phyloP scores from a whole-genome alignment of 1,140 invertebrate genomes.

The Mamestra configurata region DNA sequence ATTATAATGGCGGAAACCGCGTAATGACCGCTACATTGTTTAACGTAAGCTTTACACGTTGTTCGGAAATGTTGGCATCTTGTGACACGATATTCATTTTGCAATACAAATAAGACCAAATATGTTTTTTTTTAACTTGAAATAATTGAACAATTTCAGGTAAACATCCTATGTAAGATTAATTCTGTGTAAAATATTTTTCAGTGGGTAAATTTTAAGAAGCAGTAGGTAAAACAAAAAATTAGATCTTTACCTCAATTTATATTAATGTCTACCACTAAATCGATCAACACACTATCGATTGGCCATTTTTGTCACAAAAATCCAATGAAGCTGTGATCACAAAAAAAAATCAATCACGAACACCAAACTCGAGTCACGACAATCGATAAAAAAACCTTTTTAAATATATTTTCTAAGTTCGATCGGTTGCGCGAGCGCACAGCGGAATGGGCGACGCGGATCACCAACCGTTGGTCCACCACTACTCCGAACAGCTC shows the following conservation, averaged over 20 bases:
- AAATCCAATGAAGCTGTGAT: conserved; percentile 31
- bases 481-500: conserved; percentile 59
- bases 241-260: conserved; percentile 16
- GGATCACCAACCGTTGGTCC: conserved; percentile 65
- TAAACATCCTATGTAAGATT: no score
- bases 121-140: no score
- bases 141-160: no score
- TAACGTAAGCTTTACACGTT: not conserved
- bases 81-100: no score
- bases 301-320: conserved; percentile 54
- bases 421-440: conserved; percentile 60
- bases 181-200: not conserved
- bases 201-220: not conserved
- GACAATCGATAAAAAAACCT: conserved; percentile 8
- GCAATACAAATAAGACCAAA: no score
- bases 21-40: conserved; percentile 59
- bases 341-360: conserved; percentile 13
- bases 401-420: conserved; percentile 14
- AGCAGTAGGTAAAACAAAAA: not conserved
- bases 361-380: conserved; percentile 17
- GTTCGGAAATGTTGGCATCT: not conserved
- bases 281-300: conserved; percentile 54
- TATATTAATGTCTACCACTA: not conserved
- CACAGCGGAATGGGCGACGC: conserved; percentile 62
- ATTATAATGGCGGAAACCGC: conserved; percentile 55